A percentile compares a stretch with the other conserved stretches of the same genome.
phyloP scores from a whole-genome alignment of 2,113 vertebrate genomes.

The Mesoclemmys tuberculata region DNA sequence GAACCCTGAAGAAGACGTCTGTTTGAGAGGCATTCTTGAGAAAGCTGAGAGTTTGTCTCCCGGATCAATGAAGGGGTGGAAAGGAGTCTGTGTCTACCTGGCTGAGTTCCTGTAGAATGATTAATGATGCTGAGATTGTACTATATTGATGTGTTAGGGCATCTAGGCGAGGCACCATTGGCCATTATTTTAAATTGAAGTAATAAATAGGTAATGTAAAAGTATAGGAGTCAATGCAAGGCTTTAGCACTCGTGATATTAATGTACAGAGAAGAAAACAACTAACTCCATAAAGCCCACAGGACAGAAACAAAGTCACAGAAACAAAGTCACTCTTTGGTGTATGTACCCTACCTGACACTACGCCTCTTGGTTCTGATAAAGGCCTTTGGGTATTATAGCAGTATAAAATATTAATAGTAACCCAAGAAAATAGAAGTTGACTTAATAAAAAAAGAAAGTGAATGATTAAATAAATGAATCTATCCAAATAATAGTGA shows the following conservation, averaged over 20 bases:
- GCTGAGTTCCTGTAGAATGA: not conserved
- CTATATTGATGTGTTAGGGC: too few relatives aligned
- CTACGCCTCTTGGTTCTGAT: not conserved
- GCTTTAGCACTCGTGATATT: not conserved
- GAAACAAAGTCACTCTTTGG: not conserved
- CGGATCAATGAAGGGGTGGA: not conserved
- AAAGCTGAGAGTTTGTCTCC: not conserved
- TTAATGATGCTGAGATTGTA: not conserved
- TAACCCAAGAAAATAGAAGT: not conserved
- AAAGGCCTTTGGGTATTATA: not conserved
- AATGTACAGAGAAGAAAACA: not conserved
- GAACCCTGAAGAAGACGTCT: conserved; percentile 13
- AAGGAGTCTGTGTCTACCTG: not conserved
- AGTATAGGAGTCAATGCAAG: not conserved
- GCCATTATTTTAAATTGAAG: not conserved
- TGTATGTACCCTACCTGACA: not conserved
- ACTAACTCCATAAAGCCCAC: not conserved
- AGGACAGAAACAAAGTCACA: not conserved
- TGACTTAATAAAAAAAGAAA: not conserved
- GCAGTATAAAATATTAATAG: not conserved
- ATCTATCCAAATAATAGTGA: not conserved
- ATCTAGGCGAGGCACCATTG: not conserved
- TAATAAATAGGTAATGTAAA: not conserved
- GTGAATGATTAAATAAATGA: not conserved
- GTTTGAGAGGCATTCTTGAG: not conserved